Evolutionary conservation across 2,888 invertebrate genomes (phyloP).

Genomic region (Drosophila ochracea): DNA sequence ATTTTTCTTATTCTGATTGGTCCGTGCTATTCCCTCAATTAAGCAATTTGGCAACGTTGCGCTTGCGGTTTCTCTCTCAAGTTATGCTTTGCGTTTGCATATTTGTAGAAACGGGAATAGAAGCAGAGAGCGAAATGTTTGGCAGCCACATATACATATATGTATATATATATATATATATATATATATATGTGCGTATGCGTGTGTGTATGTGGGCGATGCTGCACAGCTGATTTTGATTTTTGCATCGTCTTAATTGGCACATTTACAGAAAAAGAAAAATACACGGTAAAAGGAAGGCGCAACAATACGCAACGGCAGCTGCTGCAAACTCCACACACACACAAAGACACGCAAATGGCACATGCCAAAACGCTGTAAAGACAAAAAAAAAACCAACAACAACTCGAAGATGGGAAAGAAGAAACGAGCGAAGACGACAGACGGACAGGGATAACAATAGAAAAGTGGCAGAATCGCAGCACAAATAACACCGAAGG

Average conservation of each 20-base stretch:
- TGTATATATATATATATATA: not conserved
- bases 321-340: conserved; percentile 7
- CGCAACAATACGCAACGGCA: conserved; percentile 41
- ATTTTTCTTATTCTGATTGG: not conserved
- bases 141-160: not conserved
- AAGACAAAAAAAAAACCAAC: conserved; percentile 6
- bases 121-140: not conserved
- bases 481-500: conserved; percentile 65
- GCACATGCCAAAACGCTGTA: conserved; percentile 21
- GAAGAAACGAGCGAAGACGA: conserved; percentile 18
- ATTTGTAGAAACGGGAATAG: not conserved
- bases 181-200: not conserved
- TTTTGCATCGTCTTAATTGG: conserved; percentile 44
- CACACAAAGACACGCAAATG: conserved; percentile 11
- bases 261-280: conserved; percentile 51
- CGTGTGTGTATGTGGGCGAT: not conserved
- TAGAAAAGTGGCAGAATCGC: conserved; percentile 63
- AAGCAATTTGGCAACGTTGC: conserved; percentile 23
- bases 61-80: not conserved
- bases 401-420: conserved; percentile 18
- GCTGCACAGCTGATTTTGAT: conserved; percentile 20
- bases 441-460: conserved; percentile 48
- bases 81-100: not conserved
- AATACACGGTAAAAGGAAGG: conserved; percentile 20
- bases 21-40: conserved; percentile 13